A percentile compares a stretch with the other conserved stretches of the same genome.
Conservation (phyloP, 92 coral and sea anemone genomes). For the Phenganax marumi region DNA sequence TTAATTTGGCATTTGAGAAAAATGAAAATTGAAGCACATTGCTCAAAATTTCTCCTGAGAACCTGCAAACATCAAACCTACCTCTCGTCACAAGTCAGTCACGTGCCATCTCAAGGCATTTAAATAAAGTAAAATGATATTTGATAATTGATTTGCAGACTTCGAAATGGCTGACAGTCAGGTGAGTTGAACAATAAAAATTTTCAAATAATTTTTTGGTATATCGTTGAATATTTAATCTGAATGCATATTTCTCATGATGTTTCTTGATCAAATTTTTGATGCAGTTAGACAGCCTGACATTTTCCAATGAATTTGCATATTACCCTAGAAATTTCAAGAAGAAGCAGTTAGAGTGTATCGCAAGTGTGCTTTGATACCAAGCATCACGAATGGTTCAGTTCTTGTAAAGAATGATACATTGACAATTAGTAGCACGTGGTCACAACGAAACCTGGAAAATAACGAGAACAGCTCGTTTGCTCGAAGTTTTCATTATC, state of each 20-base stretch:
- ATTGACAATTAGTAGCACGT: slow-evolving; percentile 54
- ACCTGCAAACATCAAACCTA: background rate
- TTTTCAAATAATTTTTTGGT: too few relatives aligned
- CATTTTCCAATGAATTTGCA: too few relatives aligned
- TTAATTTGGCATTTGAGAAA: background rate
- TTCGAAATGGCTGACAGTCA: too few relatives aligned
- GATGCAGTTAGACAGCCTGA: too few relatives aligned
- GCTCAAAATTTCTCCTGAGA: background rate
- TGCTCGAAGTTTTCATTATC: slow-evolving; percentile 44
- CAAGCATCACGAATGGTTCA: slow-evolving; percentile 58
- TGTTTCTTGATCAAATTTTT: too few relatives aligned
- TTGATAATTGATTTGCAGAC: too few relatives aligned
- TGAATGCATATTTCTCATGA: too few relatives aligned
- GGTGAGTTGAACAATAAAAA: too few relatives aligned
- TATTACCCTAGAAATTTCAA: slow-evolving; percentile 41
- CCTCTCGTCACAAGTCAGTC: slow-evolving; percentile 95
- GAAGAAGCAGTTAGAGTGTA: slow-evolving; percentile 64
- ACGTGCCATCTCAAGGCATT: slow-evolving; percentile 65
- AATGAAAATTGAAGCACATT: background rate
- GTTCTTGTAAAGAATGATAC: slow-evolving; percentile 31
- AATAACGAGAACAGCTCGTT: slow-evolving; percentile 65
- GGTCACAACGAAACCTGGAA: slow-evolving; percentile 82
- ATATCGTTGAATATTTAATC: too few relatives aligned
- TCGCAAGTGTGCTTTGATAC: slow-evolving; percentile 58
- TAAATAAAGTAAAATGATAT: too few relatives aligned